Evolutionary conservation across 53 echinoderm and acorn worm genomes (phyloP), one percentile per base, ranked within the genome.

Genomic region (Luidia sarsii): DNA sequence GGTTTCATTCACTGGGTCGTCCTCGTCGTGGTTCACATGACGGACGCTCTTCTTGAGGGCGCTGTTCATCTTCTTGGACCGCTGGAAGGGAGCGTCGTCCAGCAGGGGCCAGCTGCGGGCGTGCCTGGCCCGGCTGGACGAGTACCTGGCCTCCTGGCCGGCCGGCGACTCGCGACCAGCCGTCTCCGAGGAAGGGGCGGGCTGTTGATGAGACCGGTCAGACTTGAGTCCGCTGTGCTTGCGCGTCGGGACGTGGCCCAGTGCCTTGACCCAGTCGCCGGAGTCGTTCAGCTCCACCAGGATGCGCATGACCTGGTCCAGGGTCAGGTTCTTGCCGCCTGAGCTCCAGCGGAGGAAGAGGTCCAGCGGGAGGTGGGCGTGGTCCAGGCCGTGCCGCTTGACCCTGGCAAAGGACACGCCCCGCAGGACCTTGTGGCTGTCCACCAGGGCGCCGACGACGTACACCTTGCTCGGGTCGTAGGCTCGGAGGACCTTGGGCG

Each of bases 371-470:
- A 99, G 79, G 3, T 91, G 79, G n/a, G 89, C 91, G 60, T 93
- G 93, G 33, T 71, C 74, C 13, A 99, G n/a, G 38, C 74, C 72
- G 43, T 75, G 45, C 3, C 89, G 80, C 65, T 99, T 94, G 11
- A 87, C 99, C 64, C 89, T 91, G 3, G 89, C 89, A 16, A 99
- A 55, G 3, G 99, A 89, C 14, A 84, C 68, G 15, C 99, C 91
- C 0, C 70, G 80, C 16, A 77, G 54, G 65, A 88, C 77, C 1
- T 37, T 72, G 20, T 52, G 30, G n/a, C 74, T 61, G 63, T 99
- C 99, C 16, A 99, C 99, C 15, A 99, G 70, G 27, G 86, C 99
- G 18, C 99, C 99, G 5, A 99, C 50, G 19, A 99, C 71, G 49
- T 99, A 91, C 3, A 91, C 87, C 64, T 89, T 91, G 60, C 84